Conservation (phyloP, 2,888 invertebrate genomes). For the Nudaria mundana region DNA sequence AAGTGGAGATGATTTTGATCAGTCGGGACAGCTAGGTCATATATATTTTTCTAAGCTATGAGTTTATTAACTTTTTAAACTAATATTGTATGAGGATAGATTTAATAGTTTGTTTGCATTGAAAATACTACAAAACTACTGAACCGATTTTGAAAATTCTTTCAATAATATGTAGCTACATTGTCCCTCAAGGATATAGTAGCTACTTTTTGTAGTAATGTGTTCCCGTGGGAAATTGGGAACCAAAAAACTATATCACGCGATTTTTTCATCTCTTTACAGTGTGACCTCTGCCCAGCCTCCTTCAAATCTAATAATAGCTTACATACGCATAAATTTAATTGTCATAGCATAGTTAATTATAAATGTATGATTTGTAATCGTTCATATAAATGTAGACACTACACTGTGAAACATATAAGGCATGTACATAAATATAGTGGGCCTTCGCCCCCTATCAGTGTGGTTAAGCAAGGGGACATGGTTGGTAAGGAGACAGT, state of each 20-base stretch:
- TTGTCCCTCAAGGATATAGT: no score
- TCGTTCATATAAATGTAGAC: slow-evolving; percentile 41
- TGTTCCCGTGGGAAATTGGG: no score
- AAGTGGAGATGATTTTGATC: no score
- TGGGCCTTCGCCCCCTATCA: slow-evolving; percentile 15
- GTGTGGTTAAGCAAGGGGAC: not conserved
- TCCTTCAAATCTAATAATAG: slow-evolving; percentile 53
- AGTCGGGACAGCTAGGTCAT: not conserved
- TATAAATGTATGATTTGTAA: slow-evolving; percentile 29
- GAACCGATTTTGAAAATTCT: no score
- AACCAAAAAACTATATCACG: no score
- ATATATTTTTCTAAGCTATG: not conserved
- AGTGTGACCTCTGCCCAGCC: slow-evolving; percentile 56
- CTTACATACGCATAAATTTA: slow-evolving; percentile 48
- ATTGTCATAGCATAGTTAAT: slow-evolving; percentile 38
- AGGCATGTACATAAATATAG: slow-evolving; percentile 36
- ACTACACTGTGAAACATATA: slow-evolving; percentile 47
- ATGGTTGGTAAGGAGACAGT: not conserved
- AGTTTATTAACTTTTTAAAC: no score
- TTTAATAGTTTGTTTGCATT: no score
- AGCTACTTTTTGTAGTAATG: no score
- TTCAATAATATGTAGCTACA: no score
- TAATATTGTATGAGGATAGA: no score
- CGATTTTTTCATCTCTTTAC: slow-evolving; percentile 8
- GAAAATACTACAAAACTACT: no score